Base-by-base conservation (phyloP, 2,888 invertebrate genomes). In the Macrosoma leucophasiata region DNA sequence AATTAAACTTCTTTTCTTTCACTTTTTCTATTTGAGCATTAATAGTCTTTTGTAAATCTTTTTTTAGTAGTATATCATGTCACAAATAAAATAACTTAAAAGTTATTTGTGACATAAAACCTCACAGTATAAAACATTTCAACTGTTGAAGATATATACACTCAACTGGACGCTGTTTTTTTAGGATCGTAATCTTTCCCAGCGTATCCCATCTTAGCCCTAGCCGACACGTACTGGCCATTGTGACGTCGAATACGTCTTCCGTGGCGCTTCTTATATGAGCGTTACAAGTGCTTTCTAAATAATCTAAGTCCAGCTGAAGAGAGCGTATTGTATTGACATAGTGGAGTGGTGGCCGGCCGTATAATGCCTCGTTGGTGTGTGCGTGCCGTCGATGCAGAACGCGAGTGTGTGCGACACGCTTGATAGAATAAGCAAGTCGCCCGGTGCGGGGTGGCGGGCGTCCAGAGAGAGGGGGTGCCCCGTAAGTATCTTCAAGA, bases 261-360 rank as follows among this genome's bases (percentile, higher is more conserved):
- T 81, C 72, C 71, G 71, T 69, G 74, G 66, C 73, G 75, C 77
- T 75, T 82, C 84, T 84, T 84, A 85, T 85, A 85, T 85, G 85
- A 84, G 78, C 82, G 77, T 84, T 84, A 85, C 82, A 84, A 85
- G 85, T 85, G 85, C 85, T 85, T 85, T 85, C 84, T 85, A 85
- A 85, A 85, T 85, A 85, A 85, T 84, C 85, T 84, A 82, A 85
- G 85, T 85, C 85, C 84, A 77, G 81, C 63, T 72, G 81, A 79
- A 79, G 81, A 81, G 84, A 82, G 79, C 74, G 84, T 84, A 84
- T 84, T 84, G 84, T 85, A 85, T 85, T 85, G 84, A 85, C 85
- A 85, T 62, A 85, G 85, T 78, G 72, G 78, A 82, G 79, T 85
- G 84, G 84, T 81, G 81, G 78, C 79, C 79, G 79, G 82, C 78